Percentiles rank a stretch among this genome's conserved stretches.
Conservation (phyloP, 2,888 invertebrate species). For the Orchesellides sinensis region DNA sequence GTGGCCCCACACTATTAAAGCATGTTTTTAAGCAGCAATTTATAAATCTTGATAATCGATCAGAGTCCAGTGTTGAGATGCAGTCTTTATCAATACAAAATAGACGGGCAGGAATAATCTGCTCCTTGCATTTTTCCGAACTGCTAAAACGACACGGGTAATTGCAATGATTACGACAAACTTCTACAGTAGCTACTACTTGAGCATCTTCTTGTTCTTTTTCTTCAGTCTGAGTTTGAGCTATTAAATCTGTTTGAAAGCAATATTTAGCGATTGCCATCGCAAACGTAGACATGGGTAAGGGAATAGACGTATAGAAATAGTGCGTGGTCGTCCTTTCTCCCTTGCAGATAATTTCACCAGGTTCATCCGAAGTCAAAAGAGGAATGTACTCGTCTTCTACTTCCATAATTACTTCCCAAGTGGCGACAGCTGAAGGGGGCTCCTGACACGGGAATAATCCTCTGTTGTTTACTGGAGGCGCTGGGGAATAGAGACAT, state of each 20-base stretch:
- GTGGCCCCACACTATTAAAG: conserved; percentile 75
- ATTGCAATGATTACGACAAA: conserved; percentile 23
- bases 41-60: conserved; percentile 74
- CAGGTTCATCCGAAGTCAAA: conserved; percentile 56
- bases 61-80: not conserved
- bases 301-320: conserved; percentile 75
- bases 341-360: conserved; percentile 8
- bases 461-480: conserved; percentile 78
- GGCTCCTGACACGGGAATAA: conserved; percentile 78
- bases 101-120: conserved; percentile 65
- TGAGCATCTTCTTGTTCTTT: too few relatives aligned
- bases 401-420: conserved; percentile 76
- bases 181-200: too few relatives aligned
- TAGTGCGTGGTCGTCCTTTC: conserved; percentile 64
- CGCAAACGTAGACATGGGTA: conserved; percentile 77
- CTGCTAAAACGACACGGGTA: conserved; percentile 32
- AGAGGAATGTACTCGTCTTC: conserved; percentile 41
- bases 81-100: conserved; percentile 57
- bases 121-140: not conserved
- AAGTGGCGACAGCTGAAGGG: conserved; percentile 77
- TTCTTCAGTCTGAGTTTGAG: too few relatives aligned
- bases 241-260: conserved; percentile 2
- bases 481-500: conserved; percentile 77
- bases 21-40: conserved; percentile 75
- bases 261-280: conserved; percentile 77